Evolutionary conservation across 2,113 vertebrate genomes (phyloP).

Genomic region (Dolichallabes microphthalmus): DNA sequence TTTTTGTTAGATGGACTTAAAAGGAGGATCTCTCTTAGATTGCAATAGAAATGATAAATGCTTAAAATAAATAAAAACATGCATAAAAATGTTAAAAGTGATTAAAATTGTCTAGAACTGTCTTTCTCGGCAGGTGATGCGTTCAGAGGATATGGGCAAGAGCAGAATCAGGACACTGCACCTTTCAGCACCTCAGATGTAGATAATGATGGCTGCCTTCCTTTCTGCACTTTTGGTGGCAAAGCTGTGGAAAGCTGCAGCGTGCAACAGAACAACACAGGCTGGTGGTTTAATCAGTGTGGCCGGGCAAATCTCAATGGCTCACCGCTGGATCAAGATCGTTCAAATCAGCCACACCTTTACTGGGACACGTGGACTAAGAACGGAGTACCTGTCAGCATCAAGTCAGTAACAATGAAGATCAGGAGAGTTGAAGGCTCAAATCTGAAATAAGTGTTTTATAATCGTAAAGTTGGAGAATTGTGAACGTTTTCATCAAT

Average conservation of each 20-base stretch:
- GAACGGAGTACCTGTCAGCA: slow-evolving; percentile 72
- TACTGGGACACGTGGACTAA: slow-evolving; percentile 86
- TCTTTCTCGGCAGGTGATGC: slow-evolving; percentile 78
- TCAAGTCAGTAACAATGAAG: slow-evolving; percentile 90
- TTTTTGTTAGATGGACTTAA: neutral
- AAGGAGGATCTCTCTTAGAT: neutral
- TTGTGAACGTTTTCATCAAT: neutral
- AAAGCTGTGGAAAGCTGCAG: slow-evolving; percentile 83
- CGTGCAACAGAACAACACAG: slow-evolving; percentile 74
- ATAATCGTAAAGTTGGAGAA: neutral
- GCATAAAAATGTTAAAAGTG: neutral
- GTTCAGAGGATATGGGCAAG: slow-evolving; percentile 81
- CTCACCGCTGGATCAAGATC: slow-evolving; percentile 71
- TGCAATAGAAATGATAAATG: neutral
- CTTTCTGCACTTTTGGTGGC: slow-evolving; percentile 72
- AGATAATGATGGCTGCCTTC: slow-evolving; percentile 86
- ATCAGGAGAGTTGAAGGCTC: slow-evolving; percentile 72
- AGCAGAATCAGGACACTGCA: slow-evolving; percentile 85
- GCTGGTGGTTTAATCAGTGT: slow-evolving; percentile 91
- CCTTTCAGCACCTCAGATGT: slow-evolving; percentile 86
- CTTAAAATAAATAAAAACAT: no score
- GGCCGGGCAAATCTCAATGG: slow-evolving; percentile 88
- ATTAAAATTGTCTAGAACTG: neutral
- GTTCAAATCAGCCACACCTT: slow-evolving; percentile 69
- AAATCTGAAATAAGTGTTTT: slow-evolving; percentile 35